Evolutionary conservation across 2,888 invertebrate species (phyloP), one percentile per base, ranked within the genome.

Genomic region (Chromoteleia sp.): DNA sequence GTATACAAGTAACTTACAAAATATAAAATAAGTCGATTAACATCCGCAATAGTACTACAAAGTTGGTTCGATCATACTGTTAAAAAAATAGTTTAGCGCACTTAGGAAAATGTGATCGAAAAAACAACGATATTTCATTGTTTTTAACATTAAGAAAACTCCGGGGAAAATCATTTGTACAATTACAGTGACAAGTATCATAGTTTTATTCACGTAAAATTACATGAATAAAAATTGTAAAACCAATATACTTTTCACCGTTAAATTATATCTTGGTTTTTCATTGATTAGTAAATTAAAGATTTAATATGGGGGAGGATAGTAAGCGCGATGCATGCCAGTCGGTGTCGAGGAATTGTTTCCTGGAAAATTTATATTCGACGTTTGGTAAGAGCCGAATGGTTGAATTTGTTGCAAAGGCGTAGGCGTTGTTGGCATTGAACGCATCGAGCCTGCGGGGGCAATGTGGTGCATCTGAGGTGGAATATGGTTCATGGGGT

Each of bases 401-500:
- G 90, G 88, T 50, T 76, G 75, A 0, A 80, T 56, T 29, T 74
- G 74, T 41, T 56, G 75, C 8, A 74, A 25, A 17, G 70, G 25
- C 7, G 81, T 76, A 1, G 81, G 81, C 1, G 81, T 76, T 19
- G 81, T 59, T 17, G 76, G 73, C 48, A 71, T 45, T 0, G 81
- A 17, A n/a, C 71, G 71, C 14, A 76, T 30, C 4, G 65, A 29
- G n/a, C 71, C 58, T 0, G 67, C 17, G 0, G 54, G 41, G 12
- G 70, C 41, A 25, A 76, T 29, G 12, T 73, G 81, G 17, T 71
- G 75, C 17, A 81, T 48, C 6, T 48, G 59, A 7, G 70, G 75
- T 0, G 76, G 70, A 21, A 91, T 90, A 48, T 91, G 92, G 82
- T 90, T 91, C 74, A 91, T 85, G 2, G 91, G 58, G 58, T 88